Conservation (phyloP, 2,113 vertebrate genomes). For the Arothron firmamentum region DNA sequence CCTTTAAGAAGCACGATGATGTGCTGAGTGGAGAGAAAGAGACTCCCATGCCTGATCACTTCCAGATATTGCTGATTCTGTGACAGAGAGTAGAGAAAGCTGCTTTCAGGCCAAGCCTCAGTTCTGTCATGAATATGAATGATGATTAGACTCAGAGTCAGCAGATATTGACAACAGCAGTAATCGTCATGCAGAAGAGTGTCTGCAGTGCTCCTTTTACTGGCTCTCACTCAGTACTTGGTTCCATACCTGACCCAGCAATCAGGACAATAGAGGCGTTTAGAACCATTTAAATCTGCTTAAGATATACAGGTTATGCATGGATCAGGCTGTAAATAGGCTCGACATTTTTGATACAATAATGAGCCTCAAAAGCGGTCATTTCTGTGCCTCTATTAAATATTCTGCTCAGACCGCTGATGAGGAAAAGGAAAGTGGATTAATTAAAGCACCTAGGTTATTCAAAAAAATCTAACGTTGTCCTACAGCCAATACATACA, state of each 20-base stretch:
- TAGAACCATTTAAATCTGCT: conserved; percentile 9
- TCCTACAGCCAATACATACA: too few relatives aligned
- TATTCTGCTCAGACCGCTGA: too few relatives aligned
- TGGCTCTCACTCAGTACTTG: conserved; percentile 6
- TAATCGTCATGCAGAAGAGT: conserved; percentile 18
- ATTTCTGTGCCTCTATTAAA: too few relatives aligned
- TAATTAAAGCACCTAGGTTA: too few relatives aligned
- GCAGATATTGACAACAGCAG: conserved; percentile 26
- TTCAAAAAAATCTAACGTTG: too few relatives aligned
- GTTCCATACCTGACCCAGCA: too few relatives aligned
- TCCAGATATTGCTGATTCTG: conserved; percentile 25
- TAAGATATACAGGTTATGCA: not conserved
- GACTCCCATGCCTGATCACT: not conserved
- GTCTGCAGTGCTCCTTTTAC: conserved; percentile 3
- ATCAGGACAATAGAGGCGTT: conserved; percentile 4
- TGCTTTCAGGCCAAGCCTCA: conserved; percentile 26
- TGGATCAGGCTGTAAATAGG: not conserved
- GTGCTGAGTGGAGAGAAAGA: not conserved
- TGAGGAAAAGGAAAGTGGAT: too few relatives aligned
- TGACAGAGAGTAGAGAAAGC: conserved; percentile 11
- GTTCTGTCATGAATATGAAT: conserved; percentile 23
- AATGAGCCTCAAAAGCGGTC: too few relatives aligned
- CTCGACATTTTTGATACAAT: too few relatives aligned
- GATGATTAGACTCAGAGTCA: conserved; percentile 26
- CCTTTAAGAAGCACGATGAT: conserved; percentile 8